Base-by-base conservation (phyloP, 2,113 vertebrate species). In the Salvelinus fontinalis region DNA sequence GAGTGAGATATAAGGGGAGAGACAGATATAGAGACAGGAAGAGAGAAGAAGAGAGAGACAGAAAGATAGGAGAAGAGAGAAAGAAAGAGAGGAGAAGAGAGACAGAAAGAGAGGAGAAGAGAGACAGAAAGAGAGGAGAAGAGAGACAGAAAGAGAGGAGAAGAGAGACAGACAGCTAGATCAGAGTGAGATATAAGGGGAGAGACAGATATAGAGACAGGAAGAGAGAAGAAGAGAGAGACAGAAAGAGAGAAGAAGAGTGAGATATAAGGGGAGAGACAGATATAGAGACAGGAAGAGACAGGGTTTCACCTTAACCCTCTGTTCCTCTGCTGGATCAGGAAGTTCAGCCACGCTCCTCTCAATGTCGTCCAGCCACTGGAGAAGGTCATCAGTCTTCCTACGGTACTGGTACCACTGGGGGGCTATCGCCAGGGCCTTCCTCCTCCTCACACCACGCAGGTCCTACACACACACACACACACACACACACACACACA, bases 351-450 rank as follows among this genome's bases (percentile, higher is more conserved):
- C 94, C 90, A 98, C 91, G 57, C 95, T 97, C 93, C 95, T 95
- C 85, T 98, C 95, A 91, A 97, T 98, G 86, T 97, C 96, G 85
- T 99, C 96, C 90, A 99, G 93, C 95, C 97, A 99, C 77, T 96
- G 95, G 92, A 96, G 92, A 78, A 99, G 95, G 89, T 99, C 96
- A 86, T 97, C 95, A 83, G 97, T 96, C 93, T 94, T 97, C 83
- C 96, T 96, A 89, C 96, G 95, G 94, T 98, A 99, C 82, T 99
- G 97, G 95, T 99, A 99, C 98, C 98, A 99, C 75, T 99, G 96
- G 73, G 95, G 96, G 74, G 97, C 96, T 84, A 99, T 96, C 88
- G 96, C 96, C 89, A 98, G 87, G 27, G 97, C 97, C 87, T 96
- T 99, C 93, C 95, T 97, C 92, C 95, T 98, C 93, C 96, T 95